Percentiles rank a stretch among this genome's conserved stretches.
phyloP scores from a whole-genome alignment of 1,140 invertebrate genomes.

The Leptinotarsa lineolata region DNA sequence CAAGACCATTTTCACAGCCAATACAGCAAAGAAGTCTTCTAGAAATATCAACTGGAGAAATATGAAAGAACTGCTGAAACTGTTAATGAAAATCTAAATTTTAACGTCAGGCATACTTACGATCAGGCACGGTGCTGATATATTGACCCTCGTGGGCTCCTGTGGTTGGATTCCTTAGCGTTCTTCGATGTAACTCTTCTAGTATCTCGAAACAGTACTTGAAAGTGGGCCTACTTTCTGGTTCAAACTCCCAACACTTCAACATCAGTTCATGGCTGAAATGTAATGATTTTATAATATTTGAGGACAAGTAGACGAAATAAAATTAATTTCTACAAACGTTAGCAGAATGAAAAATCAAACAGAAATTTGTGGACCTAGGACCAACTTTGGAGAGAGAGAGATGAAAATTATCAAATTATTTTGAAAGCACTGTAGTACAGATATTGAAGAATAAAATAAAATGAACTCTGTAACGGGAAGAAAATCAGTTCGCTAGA shows the following conservation, averaged over 20 bases:
- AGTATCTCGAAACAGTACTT: slow-evolving; percentile 73
- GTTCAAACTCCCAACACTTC: slow-evolving; percentile 78
- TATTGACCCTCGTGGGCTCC: slow-evolving; percentile 51
- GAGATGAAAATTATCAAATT: too few species aligned
- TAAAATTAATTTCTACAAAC: too few species aligned
- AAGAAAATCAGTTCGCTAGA: too few species aligned
- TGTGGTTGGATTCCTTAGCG: slow-evolving; percentile 44
- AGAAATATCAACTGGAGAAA: not conserved
- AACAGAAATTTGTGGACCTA: too few species aligned
- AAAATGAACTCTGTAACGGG: too few species aligned
- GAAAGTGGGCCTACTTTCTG: slow-evolving; percentile 78
- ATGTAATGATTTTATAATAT: not conserved
- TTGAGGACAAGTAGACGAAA: too few species aligned
- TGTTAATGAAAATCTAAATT: not conserved
- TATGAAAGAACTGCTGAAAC: not conserved
- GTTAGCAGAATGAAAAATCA: too few species aligned
- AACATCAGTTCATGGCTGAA: slow-evolving; percentile 77
- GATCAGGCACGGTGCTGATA: slow-evolving; percentile 52
- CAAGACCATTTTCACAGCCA: too few species aligned
- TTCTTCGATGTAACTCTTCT: slow-evolving; percentile 53
- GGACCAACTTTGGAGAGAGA: too few species aligned
- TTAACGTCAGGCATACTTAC: slow-evolving; percentile 44
- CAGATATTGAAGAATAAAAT: too few species aligned
- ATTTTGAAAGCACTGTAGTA: too few species aligned
- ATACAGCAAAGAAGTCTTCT: too few species aligned